Base-by-base conservation (phyloP, 2,888 invertebrate genomes). In the Panzeria rudis region DNA sequence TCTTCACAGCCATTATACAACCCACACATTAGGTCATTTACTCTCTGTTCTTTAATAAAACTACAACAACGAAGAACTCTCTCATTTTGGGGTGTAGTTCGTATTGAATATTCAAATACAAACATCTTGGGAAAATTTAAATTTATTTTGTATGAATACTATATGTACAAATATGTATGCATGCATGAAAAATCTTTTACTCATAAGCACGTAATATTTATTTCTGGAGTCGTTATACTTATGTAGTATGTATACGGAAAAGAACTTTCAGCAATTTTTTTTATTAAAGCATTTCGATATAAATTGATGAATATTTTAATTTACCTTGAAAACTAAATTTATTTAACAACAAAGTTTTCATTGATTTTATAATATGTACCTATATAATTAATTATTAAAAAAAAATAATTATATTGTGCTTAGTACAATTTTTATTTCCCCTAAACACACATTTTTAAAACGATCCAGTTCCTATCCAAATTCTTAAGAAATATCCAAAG, bases 11-110 rank as follows among this genome's bases (percentile, higher is more conserved):
- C 73, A 75, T 81, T 78, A 78, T 59, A 75, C 85, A 85, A 79
- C 85, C 85, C 85, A 85, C 85, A 82, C 82, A 85, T 71, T 62
- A 41, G 15, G 3, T 41, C 50, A 44, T 54, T 64, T 75, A 41
- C 61, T 79, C 85, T 79, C 71, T 66, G 23, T 68, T 81, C 61
- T 81, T 78, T 59, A 50, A 50, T 25, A 77, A 50, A 69, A 68
- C 25, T 38, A 29, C n/a, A 77, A 20, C 6, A 68, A 38, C 23
- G 23, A 72, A 50, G 71, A 71, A 66, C 20, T 20, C 75, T 85
- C 82, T 62, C 59, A 23, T 52, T 80, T 85, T 82, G 72, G 85
- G 85, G 85, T 85, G 85, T 85, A 71, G 85, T 75, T 79, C 82
- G 54, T 47, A 41, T 41, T 56, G n/a, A 62, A 83, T 72, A 64